A percentile compares a stretch with the other conserved stretches of the same genome.
These are phyloP conservation scores for Theristicus caerulescens DNA, from an alignment of 2,113 vertebrate genomes.

Conservation along the genomic window DNA sequence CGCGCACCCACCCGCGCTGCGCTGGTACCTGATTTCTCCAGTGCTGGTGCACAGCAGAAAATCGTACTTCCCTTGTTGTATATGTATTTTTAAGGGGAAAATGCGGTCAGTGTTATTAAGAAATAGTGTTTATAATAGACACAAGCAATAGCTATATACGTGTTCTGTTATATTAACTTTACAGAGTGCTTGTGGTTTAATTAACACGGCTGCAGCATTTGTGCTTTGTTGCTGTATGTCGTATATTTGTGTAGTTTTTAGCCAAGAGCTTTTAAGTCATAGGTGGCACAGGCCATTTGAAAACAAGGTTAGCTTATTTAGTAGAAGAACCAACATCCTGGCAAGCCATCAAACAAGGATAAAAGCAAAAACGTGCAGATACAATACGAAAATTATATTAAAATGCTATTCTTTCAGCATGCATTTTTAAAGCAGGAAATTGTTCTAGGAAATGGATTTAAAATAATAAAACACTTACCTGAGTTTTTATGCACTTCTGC, in stretches of 20 bases:
- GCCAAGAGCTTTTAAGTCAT: not conserved
- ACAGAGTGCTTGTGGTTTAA: not conserved
- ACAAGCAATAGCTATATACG: rapidly evolving
- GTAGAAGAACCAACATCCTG: not conserved
- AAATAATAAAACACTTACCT: not conserved
- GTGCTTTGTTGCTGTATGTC: not conserved
- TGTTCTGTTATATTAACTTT: not conserved
- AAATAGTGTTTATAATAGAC: rapidly evolving
- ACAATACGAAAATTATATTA: not conserved
- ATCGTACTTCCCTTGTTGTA: not conserved
- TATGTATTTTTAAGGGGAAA: not conserved
- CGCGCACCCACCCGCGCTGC: not conserved
- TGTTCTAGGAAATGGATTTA: not conserved
- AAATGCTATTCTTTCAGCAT: not conserved
- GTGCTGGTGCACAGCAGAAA: too few relatives aligned
- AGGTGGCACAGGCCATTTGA: not conserved
- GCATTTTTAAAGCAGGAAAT: not conserved
- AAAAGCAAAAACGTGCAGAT: not conserved
- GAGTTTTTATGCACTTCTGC: not conserved
- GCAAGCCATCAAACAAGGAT: not conserved
- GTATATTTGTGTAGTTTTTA: not conserved
- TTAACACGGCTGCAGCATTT: not conserved
- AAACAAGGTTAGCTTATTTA: not conserved
- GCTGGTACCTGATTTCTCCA: rapidly evolving
- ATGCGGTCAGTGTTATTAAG: too few relatives aligned